Base-by-base conservation (phyloP, 2,797 vertebrate genomes). In the Decapterus maruadsi region DNA sequence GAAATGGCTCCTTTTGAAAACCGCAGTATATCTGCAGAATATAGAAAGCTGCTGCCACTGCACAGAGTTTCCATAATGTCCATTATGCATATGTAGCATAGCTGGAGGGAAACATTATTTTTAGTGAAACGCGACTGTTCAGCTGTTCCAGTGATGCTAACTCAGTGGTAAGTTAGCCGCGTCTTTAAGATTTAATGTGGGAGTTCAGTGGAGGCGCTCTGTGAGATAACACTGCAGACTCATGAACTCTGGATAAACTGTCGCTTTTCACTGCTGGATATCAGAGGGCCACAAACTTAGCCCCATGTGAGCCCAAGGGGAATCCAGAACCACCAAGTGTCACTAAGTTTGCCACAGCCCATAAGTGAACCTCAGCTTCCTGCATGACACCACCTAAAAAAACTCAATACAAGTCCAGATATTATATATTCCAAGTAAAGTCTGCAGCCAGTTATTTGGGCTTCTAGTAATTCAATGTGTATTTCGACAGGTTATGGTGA, bases 181-280 rank as follows among this genome's bases (percentile, higher is more conserved):
- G 75, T 40, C 73, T 80, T 82, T 82, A 81, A 78, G 68, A 72
- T 77, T 87, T 63, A 90, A 73, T 46, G 55, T 68, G 68, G 61
- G 69, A 69, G 65, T 77, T 78, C 60, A 81, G 63, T 46, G 42
- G 72, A 72, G 51, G 66, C 48, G 56, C 61, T 59, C 38, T 61
- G 69, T 82, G 72, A 77, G 38, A 62, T 60, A 62, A 78, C 79
- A 78, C 56, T 57, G 31, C 34, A 38, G 55, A 73, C 76, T 40
- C 58, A 56, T 54, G 64, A 68, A 78, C 70, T 69, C 56, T 68
- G 85, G 67, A 55, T 64, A 67, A 81, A 81, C 56, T 73, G 71
- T 62, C 40, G 48, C 53, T 82, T 88, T 86, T 75, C 6, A 14
- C 75, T 69, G 58, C 66, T 55, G 69, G 64, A 67, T 73, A 67